Evolutionary conservation across 37 sponge, comb jelly and placozoan genomes (phyloP), one percentile per base, ranked within the genome.

Genomic region (Haliclona indistincta): DNA sequence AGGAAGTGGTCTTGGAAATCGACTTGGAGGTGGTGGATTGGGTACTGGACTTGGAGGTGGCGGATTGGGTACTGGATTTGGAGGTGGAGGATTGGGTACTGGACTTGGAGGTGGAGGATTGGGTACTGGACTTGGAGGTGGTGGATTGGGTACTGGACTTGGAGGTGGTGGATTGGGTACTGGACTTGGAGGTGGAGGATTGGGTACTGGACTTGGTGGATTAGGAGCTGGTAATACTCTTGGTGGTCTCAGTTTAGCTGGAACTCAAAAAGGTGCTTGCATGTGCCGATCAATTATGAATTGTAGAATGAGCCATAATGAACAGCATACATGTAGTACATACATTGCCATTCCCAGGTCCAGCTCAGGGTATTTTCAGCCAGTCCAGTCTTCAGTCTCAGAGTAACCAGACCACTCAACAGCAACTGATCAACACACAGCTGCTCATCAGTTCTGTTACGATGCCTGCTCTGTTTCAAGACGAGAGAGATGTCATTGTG

Each of bases 391-490:
- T 35, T 2, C 72, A 77, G 39, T 71, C 67, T 25, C 71, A 45
- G 38, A n/a, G 6, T 20, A 68, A 66, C 26, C 86, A 84, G 25
- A 74, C 74, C 70, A 76, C 65, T 35, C 70, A 66, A 62, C 86
- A 79, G 33, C 58, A 68, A 23, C 64, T 63, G 62, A 69, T 45
- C 22, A 69, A 42, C 47, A 38, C 81, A 10, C 64, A 77, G 6
- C 72, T 76, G 35, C 80, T 87, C 54, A 73, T 89, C 19, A 76
- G 76, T 70, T 88, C 99, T 30, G 70, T 91, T 4, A 78, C 64
- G 23, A 73, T 85, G n/a, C 99, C 99, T 33, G 77, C 65, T 0
- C 69, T 98, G 34, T 98, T 95, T 54, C 79, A 78, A 1, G 95
- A 98, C 44, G 95, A 95, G 56, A 61, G 93, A 26, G 96, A 98